phyloP scores from a whole-genome alignment of 2,113 vertebrate species.

The Nothobranchius kuhntae region DNA sequence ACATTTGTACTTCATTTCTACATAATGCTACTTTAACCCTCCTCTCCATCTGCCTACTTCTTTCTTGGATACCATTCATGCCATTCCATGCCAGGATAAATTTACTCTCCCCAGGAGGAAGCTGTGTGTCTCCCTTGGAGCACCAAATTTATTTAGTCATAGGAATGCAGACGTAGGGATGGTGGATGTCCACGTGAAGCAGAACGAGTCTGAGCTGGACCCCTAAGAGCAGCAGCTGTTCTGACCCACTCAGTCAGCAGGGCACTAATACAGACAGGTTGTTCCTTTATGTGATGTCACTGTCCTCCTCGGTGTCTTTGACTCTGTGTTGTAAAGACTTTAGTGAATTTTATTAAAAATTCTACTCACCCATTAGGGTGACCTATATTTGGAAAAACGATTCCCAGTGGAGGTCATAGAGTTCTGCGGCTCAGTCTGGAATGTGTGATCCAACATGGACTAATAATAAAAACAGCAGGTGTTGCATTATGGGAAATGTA shows the following conservation, averaged over 20 bases:
- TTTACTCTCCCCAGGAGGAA: constrained; percentile 40
- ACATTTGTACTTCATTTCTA: too few species aligned
- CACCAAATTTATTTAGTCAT: constrained; percentile 50
- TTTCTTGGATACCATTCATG: constrained; percentile 23
- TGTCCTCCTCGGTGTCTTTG: background rate
- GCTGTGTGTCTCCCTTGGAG: constrained; percentile 34
- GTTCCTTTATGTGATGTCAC: constrained; percentile 2
- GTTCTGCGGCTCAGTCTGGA: too few species aligned
- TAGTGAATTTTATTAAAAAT: too few species aligned
- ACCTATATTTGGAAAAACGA: too few species aligned
- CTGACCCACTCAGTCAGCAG: background rate
- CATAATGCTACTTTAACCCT: constrained; percentile 1
- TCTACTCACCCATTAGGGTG: too few species aligned
- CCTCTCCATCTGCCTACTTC: constrained; percentile 20
- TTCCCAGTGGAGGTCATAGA: too few species aligned
- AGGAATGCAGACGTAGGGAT: constrained; percentile 47
- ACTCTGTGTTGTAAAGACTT: too few species aligned
- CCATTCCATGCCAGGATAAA: constrained; percentile 46
- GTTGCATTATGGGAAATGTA: too few species aligned
- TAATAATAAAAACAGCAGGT: too few species aligned
- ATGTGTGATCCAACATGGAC: too few species aligned
- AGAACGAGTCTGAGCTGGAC: constrained; percentile 26
- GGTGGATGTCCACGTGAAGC: constrained; percentile 60
- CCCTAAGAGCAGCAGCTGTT: constrained; percentile 51
- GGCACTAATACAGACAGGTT: background rate